Conservation (phyloP, 2,797 vertebrate genomes). For the Halcyon badia region DNA sequence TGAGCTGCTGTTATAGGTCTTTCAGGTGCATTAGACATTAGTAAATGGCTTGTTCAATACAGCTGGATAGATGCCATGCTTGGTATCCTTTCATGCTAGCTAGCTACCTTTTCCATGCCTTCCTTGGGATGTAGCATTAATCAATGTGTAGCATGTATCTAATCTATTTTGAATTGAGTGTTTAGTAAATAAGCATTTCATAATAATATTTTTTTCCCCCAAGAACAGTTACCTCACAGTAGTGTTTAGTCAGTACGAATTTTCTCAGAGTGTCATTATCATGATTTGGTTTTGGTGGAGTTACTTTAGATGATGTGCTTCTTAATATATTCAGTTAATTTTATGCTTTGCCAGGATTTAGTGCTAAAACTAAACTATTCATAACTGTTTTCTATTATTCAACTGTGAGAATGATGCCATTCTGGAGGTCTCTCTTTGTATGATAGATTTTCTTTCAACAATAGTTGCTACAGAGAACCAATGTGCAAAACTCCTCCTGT, state of each 20-base stretch:
- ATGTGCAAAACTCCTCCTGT: too few species aligned
- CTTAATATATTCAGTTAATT: neutral
- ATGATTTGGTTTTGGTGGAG: neutral
- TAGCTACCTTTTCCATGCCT: neutral
- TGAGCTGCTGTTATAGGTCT: neutral
- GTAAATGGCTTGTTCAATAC: neutral
- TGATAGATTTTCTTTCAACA: too few species aligned
- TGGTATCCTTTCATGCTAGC: neutral
- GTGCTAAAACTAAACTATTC: neutral
- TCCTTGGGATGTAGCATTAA: neutral
- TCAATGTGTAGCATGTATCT: neutral
- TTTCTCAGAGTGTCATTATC: neutral
- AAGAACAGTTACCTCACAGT: neutral
- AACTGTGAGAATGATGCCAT: rapidly evolving
- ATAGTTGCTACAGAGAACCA: too few species aligned
- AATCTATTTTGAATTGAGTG: neutral
- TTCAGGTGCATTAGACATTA: neutral
- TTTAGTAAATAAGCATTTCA: too few species aligned
- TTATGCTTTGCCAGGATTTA: neutral
- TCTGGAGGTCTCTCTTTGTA: neutral
- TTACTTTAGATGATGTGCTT: neutral
- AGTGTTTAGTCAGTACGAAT: neutral
- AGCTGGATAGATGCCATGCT: neutral
- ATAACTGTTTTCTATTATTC: neutral
- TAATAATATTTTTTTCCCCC: neutral